These are phyloP conservation scores for Lathamus discolor DNA, from an alignment of 2,113 vertebrate genomes.

Conservation along the genomic window DNA sequence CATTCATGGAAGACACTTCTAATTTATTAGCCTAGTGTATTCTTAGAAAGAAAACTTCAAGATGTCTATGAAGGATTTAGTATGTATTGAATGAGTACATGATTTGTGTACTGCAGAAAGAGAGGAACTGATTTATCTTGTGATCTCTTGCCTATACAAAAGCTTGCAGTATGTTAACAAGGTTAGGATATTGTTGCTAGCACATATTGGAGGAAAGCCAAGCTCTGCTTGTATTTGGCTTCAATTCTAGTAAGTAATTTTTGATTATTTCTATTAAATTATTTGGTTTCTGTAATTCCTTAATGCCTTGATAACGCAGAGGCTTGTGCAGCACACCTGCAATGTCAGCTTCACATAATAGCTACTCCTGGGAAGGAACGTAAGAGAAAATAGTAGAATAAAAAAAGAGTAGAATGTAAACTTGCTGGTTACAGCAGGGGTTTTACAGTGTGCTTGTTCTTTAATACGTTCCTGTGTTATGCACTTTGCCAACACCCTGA, in stretches of 20 bases:
- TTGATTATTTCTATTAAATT: slow-evolving; percentile 13
- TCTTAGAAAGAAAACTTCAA: not conserved
- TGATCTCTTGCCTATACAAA: not conserved
- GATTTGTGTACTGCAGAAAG: not conserved
- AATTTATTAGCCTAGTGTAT: not conserved
- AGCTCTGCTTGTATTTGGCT: not conserved
- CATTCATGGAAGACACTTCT: not conserved
- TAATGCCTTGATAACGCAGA: not conserved
- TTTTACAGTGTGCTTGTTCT: not conserved
- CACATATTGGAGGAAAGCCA: not conserved
- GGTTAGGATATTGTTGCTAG: not conserved
- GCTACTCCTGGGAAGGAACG: not conserved
- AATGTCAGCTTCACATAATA: not conserved
- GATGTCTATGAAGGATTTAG: not conserved
- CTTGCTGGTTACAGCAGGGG: not conserved
- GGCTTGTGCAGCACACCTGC: not conserved
- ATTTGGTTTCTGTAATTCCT: not conserved
- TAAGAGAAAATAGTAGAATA: not conserved
- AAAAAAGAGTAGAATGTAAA: not conserved
- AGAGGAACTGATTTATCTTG: not conserved
- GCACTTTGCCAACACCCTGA: not conserved
- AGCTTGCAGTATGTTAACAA: not conserved
- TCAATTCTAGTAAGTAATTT: not conserved
- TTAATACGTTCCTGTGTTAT: not conserved
- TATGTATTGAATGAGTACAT: not conserved